These are phyloP conservation scores for Apoda limacodes DNA, from an alignment of 2,888 invertebrate species.

Conservation along the genomic window DNA sequence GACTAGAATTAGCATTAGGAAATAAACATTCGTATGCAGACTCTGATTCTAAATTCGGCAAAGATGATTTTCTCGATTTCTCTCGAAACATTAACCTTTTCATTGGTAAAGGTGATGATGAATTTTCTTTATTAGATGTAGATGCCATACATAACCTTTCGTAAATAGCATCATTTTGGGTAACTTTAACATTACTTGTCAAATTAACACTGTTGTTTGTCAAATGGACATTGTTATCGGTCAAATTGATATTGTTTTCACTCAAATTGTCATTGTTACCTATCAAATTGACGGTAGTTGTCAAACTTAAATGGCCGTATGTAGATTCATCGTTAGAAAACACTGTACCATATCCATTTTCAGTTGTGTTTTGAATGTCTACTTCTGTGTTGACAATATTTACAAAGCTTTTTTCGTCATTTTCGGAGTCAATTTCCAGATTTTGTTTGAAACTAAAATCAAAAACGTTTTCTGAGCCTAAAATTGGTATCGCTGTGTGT, in stretches of 20 bases:
- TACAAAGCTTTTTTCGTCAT: conserved; percentile 27
- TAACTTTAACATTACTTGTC: conserved; percentile 12
- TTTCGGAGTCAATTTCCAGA: conserved; percentile 22
- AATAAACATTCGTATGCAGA: conserved; percentile 51
- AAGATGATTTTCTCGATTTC: conserved; percentile 42
- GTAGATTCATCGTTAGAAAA: conserved; percentile 36
- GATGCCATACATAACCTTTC: conserved; percentile 54
- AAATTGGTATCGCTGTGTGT: conserved; percentile 52
- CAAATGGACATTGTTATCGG: conserved; percentile 35
- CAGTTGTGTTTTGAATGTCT: conserved; percentile 20
- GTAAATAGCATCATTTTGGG: conserved; percentile 32
- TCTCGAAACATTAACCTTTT: conserved; percentile 34
- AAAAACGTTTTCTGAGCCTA: conserved; percentile 44
- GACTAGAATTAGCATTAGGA: conserved; percentile 34
- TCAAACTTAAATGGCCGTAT: conserved; percentile 55
- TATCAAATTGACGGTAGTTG: conserved; percentile 47
- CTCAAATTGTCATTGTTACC: conserved; percentile 26
- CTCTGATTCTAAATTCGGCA: conserved; percentile 50
- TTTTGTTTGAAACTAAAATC: conserved; percentile 45
- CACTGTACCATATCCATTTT: conserved; percentile 46
- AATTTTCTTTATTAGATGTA: conserved; percentile 35
- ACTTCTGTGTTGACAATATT: conserved; percentile 56
- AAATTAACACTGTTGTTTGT: conserved; percentile 26
- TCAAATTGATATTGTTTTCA: conserved; percentile 8
- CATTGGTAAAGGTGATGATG: conserved; percentile 36